Evolutionary conservation across 92 coral and sea anemone genomes (phyloP).

Genomic region (Phenganax subtilis): DNA sequence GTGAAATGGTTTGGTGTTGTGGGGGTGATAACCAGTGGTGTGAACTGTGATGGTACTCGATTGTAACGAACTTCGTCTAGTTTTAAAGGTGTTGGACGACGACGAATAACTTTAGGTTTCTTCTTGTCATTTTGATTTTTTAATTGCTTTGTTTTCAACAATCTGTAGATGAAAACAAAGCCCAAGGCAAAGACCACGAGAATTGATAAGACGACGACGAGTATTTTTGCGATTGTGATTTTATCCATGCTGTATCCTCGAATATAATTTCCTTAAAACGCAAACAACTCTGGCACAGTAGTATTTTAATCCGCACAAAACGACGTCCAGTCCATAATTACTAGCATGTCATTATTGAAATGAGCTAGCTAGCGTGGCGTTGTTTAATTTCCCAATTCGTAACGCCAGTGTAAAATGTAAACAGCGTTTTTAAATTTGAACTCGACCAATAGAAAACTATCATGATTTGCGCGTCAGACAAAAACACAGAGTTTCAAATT

Average conservation of each 20-base stretch:
- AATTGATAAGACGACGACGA: background rate
- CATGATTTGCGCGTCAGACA: background rate
- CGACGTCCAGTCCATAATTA: background rate
- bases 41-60: slow-evolving; percentile 27
- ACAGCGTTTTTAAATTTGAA: background rate
- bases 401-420: background rate
- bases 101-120: background rate
- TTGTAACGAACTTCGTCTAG: slow-evolving; percentile 25
- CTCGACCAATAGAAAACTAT: background rate
- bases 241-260: background rate
- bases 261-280: background rate
- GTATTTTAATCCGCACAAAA: no score
- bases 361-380: background rate
- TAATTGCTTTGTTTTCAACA: background rate
- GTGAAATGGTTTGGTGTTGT: slow-evolving; percentile 31
- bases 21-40: slow-evolving; percentile 28
- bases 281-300: background rate
- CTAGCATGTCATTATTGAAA: background rate
- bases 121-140: background rate
- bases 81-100: slow-evolving; percentile 22
- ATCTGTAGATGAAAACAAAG: background rate
- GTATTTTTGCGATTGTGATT: background rate
- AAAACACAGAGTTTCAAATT: slow-evolving; percentile 12
- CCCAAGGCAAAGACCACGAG: background rate
- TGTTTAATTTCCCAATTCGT: background rate